Evolutionary conservation across 1,140 invertebrate genomes (phyloP).

Genomic region (Temnothorax nylanderi): DNA sequence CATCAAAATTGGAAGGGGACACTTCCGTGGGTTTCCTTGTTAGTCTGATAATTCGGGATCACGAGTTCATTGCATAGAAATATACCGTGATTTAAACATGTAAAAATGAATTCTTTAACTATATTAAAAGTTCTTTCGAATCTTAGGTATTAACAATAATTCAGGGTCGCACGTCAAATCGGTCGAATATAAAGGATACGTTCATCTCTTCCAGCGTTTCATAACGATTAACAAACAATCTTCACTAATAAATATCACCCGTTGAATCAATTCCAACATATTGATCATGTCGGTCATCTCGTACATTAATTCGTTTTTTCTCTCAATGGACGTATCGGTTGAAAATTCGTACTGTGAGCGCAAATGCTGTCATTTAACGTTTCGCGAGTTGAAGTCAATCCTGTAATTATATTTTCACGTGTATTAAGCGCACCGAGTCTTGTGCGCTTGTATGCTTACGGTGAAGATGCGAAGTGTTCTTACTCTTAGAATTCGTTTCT

Average conservation of each 20-base stretch:
- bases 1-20: no score
- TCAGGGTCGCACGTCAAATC: not conserved
- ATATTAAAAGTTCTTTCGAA: constrained; percentile 14
- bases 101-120: constrained; percentile 38
- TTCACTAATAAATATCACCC: constrained; percentile 54
- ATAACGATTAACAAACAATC: constrained; percentile 40
- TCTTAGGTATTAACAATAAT: constrained; percentile 27
- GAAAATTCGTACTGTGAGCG: constrained; percentile 28
- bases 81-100: constrained; percentile 7
- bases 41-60: constrained; percentile 17
- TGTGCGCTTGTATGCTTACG: constrained; percentile 59
- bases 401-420: constrained; percentile 23
- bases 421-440: constrained; percentile 57
- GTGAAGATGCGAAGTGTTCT: constrained; percentile 46
- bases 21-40: no score
- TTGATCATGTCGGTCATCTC: not conserved
- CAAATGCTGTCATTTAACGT: constrained; percentile 22
- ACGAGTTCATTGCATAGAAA: constrained; percentile 32
- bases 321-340: constrained; percentile 38
- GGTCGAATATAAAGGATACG: constrained; percentile 16
- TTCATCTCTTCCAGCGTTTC: not conserved
- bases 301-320: constrained; percentile 27
- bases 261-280: constrained; percentile 52
- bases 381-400: not conserved
- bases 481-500: constrained; percentile 38